Percentiles rank a stretch among this genome's conserved stretches.
phyloP scores from a whole-genome alignment of 2,113 vertebrate genomes.

The Machaerirhynchus nigripectus region DNA sequence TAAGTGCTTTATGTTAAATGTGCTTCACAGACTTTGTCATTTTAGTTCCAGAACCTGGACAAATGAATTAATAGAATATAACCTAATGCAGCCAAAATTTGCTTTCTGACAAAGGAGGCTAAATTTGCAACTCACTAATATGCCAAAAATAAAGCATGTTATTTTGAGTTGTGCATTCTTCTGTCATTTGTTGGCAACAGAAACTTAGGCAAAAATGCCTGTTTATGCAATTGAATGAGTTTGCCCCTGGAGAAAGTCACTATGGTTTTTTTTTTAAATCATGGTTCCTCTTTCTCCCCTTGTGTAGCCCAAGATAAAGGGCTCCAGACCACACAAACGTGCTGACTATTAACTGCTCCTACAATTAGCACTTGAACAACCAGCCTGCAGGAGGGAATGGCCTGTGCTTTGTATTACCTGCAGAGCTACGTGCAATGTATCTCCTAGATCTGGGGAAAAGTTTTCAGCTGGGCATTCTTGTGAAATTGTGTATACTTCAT shows the following conservation, averaged over 20 bases:
- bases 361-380: background rate
- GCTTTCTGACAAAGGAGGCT: background rate
- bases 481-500: background rate
- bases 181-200: background rate
- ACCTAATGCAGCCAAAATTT: background rate
- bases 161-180: background rate
- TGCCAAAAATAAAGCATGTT: background rate
- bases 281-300: background rate
- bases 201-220: background rate
- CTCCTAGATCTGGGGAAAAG: background rate
- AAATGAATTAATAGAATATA: background rate
- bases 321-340: background rate
- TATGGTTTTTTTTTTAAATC: background rate
- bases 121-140: background rate
- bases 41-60: background rate
- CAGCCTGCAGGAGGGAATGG: background rate
- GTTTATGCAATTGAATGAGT: background rate
- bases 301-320: background rate
- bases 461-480: background rate
- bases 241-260: background rate
- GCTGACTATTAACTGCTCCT: background rate
- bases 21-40: rapidly evolving
- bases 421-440: rapidly evolving
- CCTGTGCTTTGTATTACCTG: background rate
- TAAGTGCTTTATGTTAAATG: background rate